Base-by-base conservation (phyloP, 2,797 vertebrate genomes). In the Cyclopterus lumpus region DNA sequence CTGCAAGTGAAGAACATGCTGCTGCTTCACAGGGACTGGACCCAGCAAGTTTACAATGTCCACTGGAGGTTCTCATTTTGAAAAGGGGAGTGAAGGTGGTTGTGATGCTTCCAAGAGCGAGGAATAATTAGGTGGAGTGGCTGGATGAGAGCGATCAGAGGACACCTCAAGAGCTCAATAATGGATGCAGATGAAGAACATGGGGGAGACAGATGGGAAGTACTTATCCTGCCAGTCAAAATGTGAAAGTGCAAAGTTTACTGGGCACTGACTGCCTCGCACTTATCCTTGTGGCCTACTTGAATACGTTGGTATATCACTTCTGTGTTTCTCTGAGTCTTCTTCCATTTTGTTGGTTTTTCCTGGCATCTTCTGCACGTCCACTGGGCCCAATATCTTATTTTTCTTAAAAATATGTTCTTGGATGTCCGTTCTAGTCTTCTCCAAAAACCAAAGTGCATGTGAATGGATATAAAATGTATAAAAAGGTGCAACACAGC, bases 101-200 rank as follows among this genome's bases (percentile, higher is more conserved):
- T 40, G 71, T 60, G 53, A 63, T 26, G 24, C 57, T 78, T 81
- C 26, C 22, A 71, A 69, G 62, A 64, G 72, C 4, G 36, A 64
- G 30, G 26, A 64, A 83, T 74, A 82, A 89, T 86, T 73, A 77
- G 30, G 61, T 71, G 34, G 55, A 86, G 84, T 46, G 75, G 73
- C 59, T 75, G 76, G 28, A 74, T 60, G 73, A 85, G 67, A 67
- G 72, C 54, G 67, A 74, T 77, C 73, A 73, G 46, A 79, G 69
- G 77, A 78, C 63, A 67, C 34, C 46, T 78, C 11, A 46, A 75
- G 65, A 77, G 61, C 72, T 71, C 51, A 57, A 67, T 66, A 46
- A 84, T 57, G 62, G 61, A 63, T 65, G 68, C 10, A 58, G 62
- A 61, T 36, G 26, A 62, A 70, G 46, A 66, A 59, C 18, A 51